These are phyloP conservation scores for Brachylomia viminalis DNA, from an alignment of 2,888 invertebrate genomes.

Conservation along the genomic window DNA sequence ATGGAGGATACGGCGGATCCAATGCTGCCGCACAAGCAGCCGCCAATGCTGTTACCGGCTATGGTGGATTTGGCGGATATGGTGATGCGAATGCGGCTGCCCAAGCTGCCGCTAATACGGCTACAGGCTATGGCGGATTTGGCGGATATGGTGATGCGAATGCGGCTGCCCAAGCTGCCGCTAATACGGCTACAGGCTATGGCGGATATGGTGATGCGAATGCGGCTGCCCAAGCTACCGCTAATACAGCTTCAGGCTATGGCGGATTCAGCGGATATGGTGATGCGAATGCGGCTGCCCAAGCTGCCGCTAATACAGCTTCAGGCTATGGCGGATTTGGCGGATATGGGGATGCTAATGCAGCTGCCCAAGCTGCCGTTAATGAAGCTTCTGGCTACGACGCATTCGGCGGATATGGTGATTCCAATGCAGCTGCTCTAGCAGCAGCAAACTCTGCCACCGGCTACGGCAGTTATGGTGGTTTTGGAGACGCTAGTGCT, in stretches of 20 bases:
- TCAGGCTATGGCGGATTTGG: constrained; percentile 27
- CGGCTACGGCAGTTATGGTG: constrained; percentile 7
- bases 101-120: constrained; percentile 14
- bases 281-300: constrained; percentile 28
- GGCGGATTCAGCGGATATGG: constrained; percentile 25
- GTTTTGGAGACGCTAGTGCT: constrained; percentile 28
- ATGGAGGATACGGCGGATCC: neutral
- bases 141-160: constrained; percentile 30
- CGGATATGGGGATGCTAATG: constrained; percentile 21
- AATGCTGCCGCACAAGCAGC: constrained; percentile 27
- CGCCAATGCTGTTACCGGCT: neutral
- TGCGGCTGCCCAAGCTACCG: constrained; percentile 33
- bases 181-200: constrained; percentile 9
- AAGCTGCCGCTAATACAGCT: constrained; percentile 2
- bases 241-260: constrained; percentile 6
- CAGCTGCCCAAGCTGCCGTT: constrained; percentile 8
- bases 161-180: constrained; percentile 18
- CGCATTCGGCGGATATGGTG: constrained; percentile 9
- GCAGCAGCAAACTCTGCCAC: neutral
- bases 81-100: constrained; percentile 25
- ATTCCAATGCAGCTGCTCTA: constrained; percentile 23
- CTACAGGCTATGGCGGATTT: constrained; percentile 22
- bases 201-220: constrained; percentile 15
- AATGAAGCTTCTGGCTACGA: neutral
- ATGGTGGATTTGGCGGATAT: constrained; percentile 14